Conservation (phyloP, 2,888 invertebrate species). For the Eustalomyia histrio region DNA sequence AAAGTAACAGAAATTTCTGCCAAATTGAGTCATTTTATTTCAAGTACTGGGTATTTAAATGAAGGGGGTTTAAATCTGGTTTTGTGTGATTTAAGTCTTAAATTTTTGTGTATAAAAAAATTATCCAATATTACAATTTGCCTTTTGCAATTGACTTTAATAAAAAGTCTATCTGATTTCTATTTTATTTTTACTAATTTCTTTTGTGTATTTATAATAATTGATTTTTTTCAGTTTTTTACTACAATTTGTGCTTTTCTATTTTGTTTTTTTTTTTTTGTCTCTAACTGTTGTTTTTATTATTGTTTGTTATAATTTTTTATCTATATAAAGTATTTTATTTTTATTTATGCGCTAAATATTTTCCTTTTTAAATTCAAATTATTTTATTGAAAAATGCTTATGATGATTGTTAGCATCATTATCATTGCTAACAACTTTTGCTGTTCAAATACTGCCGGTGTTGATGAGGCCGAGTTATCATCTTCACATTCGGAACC, state of each 20-base stretch:
- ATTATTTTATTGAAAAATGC: slow-evolving; percentile 55
- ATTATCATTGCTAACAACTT: slow-evolving; percentile 46
- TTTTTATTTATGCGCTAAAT: slow-evolving; percentile 7
- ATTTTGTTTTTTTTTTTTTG: slow-evolving; percentile 20
- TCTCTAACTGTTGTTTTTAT: slow-evolving; percentile 17
- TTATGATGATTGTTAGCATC: slow-evolving; percentile 49
- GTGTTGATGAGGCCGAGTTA: slow-evolving; percentile 49
- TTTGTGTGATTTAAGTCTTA: background rate
- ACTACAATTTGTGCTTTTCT: slow-evolving; percentile 50
- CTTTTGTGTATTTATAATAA: background rate
- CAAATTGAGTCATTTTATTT: too few species aligned
- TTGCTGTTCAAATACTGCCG: slow-evolving; percentile 23
- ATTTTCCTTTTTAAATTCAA: slow-evolving; percentile 16
- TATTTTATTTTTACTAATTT: slow-evolving; percentile 7
- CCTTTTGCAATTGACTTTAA: background rate
- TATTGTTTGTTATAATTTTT: slow-evolving; percentile 26
- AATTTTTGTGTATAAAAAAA: background rate
- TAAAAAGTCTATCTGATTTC: slow-evolving; percentile 7
- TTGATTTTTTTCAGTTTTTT: slow-evolving; percentile 2
- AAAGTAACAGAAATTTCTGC: too few species aligned
- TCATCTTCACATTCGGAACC: slow-evolving; percentile 71
- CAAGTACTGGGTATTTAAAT: too few species aligned
- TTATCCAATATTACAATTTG: background rate
- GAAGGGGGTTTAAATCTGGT: background rate
- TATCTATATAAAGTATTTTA: slow-evolving; percentile 43